Base-by-base conservation (phyloP, 2,797 vertebrate species). In the Myotis planiceps region DNA sequence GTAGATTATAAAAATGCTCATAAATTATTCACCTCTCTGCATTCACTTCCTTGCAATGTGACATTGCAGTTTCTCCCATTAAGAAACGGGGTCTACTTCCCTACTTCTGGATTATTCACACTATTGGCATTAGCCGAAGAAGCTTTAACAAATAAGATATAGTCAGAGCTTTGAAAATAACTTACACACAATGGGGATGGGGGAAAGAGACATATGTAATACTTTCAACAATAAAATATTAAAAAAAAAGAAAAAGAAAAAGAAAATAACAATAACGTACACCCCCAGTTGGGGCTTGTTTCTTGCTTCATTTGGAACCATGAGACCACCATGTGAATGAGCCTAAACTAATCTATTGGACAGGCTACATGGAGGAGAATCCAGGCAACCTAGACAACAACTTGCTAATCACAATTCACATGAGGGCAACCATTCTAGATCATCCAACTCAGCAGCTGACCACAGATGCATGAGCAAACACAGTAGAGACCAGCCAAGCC, bases 1-100 rank as follows among this genome's bases (percentile, higher is more conserved):
- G 55, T 79, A 89, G 63, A 89, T 87, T 79, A 72, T 63, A 90
- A 95, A 96, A 88, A 74, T 78, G 65, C 82, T 94, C 76, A 91
- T 90, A 92, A 95, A 29, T 66, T 89, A 51, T 80, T 93, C 25
- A 81, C 72, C 55, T 85, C 84, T 90, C 83, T 93, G 66, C 13
- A 74, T 76, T 55, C 23, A 25, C 39, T 94, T 88, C 39, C 29
- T 45, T 81, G 66, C 65, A 80, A 87, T 45, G 55, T 89, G 83
- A 95, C 89, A 94, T 32, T 80, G 63, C 18, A 49, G 66, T 32
- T 85, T 53, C 53, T 93, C 49, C 27, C 84, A 89, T 65, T 81
- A 79, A 93, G 55, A 81, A 21, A 83, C 23, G 19, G 69, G 53
- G 37, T 87, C 66, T 92, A 32, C 55, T 87, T 94, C 47, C 68